Percentiles rank a stretch among this genome's conserved stretches.
These are phyloP conservation scores for Oncorhynchus keta DNA, from an alignment of 2,113 vertebrate genomes.

Conservation along the genomic window DNA sequence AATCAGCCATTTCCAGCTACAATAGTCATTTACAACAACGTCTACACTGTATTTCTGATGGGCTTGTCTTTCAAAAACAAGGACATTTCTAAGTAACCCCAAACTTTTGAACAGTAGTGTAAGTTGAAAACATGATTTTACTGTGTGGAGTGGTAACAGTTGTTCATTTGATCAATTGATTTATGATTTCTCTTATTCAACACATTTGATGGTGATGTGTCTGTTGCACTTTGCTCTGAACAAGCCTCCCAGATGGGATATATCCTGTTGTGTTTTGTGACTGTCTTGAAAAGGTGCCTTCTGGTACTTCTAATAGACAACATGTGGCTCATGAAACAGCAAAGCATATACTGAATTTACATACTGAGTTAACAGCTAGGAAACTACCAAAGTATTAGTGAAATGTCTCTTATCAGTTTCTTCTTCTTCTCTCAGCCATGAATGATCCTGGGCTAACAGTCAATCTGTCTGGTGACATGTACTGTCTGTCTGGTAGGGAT, in stretches of 20 bases:
- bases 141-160: slow-evolving; percentile 19
- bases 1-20: no score
- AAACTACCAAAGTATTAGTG: no score
- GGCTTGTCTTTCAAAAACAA: no score
- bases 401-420: not conserved
- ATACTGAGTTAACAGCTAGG: no score
- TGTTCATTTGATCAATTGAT: slow-evolving; percentile 15
- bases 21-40: no score
- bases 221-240: slow-evolving; percentile 62
- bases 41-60: no score
- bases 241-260: slow-evolving; percentile 42
- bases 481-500: not conserved
- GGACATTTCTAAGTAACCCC: no score
- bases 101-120: no score
- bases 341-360: no score
- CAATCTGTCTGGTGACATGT: not conserved
- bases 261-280: slow-evolving; percentile 39
- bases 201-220: slow-evolving; percentile 42
- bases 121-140: no score
- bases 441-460: not conserved
- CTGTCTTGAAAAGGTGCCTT: slow-evolving; percentile 35
- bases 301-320: slow-evolving; percentile 39
- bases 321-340: slow-evolving; percentile 28
- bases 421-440: not conserved
- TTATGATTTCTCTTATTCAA: slow-evolving; percentile 27